These are phyloP conservation scores for Daktulosphaira vitifoliae DNA, from an alignment of 1,140 invertebrate species.

Conservation along the genomic window DNA sequence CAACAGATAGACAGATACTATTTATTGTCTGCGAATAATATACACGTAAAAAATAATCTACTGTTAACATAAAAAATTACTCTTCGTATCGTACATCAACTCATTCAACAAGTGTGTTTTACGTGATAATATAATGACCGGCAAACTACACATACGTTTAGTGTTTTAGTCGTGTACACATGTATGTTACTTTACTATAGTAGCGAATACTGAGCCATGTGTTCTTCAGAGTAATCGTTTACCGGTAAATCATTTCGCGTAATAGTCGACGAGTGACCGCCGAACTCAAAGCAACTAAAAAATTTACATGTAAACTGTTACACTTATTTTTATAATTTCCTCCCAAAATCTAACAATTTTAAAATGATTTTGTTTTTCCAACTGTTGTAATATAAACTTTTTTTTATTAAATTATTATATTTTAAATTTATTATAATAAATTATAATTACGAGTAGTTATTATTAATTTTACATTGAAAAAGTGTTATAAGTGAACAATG, in stretches of 20 bases:
- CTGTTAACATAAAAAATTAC: too few species aligned
- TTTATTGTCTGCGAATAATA: too few species aligned
- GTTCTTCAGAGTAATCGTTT: conserved; percentile 24
- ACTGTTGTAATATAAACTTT: conserved; percentile 2
- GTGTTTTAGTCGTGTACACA: background rate
- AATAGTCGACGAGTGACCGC: conserved; percentile 2
- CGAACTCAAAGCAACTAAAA: conserved; percentile 5
- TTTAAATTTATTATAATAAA: background rate
- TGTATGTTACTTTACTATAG: background rate
- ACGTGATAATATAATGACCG: too few species aligned
- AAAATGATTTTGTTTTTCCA: too few species aligned
- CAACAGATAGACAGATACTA: too few species aligned
- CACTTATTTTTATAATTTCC: too few species aligned
- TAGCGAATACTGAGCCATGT: conserved; percentile 8
- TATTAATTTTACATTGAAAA: background rate
- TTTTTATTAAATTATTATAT: background rate
- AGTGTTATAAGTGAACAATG: background rate
- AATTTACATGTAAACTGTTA: background rate
- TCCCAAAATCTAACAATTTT: too few species aligned
- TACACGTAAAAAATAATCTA: too few species aligned
- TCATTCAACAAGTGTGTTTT: too few species aligned
- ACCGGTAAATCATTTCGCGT: background rate
- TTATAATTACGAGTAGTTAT: background rate
- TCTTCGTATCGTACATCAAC: too few species aligned
- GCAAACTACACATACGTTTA: too few species aligned